Evolutionary conservation across 2,888 invertebrate species (phyloP), one percentile per base, ranked within the genome.

Genomic region (Xylota sylvarum): DNA sequence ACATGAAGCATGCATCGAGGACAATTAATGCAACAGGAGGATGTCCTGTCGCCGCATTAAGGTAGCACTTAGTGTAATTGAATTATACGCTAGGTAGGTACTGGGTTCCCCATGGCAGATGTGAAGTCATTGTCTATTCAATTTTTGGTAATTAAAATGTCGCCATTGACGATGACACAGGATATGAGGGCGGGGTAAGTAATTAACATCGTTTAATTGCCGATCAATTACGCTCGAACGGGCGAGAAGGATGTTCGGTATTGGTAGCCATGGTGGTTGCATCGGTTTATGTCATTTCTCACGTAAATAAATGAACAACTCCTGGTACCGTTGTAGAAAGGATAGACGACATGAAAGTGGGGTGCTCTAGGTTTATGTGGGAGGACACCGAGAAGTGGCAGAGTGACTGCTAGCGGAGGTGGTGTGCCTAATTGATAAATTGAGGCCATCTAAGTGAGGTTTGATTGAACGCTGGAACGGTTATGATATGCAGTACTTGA

Each of bases 121-220:
- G 43, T 23, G 56, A 76, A 76, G 64, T 85, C 58, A 76, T 67
- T 58, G 65, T 60, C 65, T 77, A 72, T 76, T 85, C 9, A 56
- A 65, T 77, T 77, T 81, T 81, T 77, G 76, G 64, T 77, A 81
- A 76, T 81, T 67, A 70, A 80, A 76, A 55, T 27, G 72, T 72
- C 55, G 9, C 30, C 50, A 27, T 58, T 37, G 17, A 40, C 12
- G 50, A 50, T 48, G 73, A 50, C 52, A 50, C 37, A 62, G 40
- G n/a, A 37, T 67, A 37, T 50, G 30, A 2, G 72, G 37, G 43
- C 30, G 46, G 37, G n/a, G 17, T 52, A 32, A 37, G 60, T 86
- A 86, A 86, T 86, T 86, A 85, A 78, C 83, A 64, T 82, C 73
- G 62, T 69, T 78, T 86, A 86, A 78, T 77, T 86, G 77, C 52